Conservation (phyloP, 2,888 invertebrate species). For the Axea sp. region DNA sequence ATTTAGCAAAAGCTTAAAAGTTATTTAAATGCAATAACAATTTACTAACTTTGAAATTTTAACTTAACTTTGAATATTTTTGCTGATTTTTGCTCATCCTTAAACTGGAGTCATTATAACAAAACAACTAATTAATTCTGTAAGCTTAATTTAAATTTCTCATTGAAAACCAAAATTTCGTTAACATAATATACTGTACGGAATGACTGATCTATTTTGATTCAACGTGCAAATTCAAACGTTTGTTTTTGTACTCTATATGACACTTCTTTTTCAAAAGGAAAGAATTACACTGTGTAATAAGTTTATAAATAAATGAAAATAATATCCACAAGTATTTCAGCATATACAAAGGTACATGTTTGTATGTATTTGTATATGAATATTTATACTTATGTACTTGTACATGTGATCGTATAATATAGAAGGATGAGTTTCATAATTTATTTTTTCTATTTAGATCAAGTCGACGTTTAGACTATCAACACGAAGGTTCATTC, state of each 20-base stretch:
- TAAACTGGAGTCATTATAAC: too few species aligned
- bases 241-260: constrained; percentile 9
- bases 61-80: too few species aligned
- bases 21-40: too few species aligned
- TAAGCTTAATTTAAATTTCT: too few species aligned
- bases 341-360: constrained; percentile 32
- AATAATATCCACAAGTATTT: constrained; percentile 45
- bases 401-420: constrained; percentile 38
- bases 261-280: not conserved
- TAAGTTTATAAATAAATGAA: constrained; percentile 17
- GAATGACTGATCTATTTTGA: not conserved
- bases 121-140: too few species aligned
- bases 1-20: too few species aligned
- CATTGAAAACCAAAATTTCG: too few species aligned
- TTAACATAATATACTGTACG: too few species aligned
- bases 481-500: not conserved
- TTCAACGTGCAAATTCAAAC: constrained; percentile 2
- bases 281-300: not conserved
- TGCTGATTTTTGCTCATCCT: too few species aligned
- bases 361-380: constrained; percentile 48
- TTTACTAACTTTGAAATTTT: too few species aligned
- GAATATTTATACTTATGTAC: constrained; percentile 48
- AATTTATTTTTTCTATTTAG: constrained; percentile 18
- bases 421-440: constrained; percentile 3
- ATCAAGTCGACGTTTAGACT: not conserved